Conservation (phyloP, 2,888 invertebrate species). For the Camptogramma bilineatum region DNA sequence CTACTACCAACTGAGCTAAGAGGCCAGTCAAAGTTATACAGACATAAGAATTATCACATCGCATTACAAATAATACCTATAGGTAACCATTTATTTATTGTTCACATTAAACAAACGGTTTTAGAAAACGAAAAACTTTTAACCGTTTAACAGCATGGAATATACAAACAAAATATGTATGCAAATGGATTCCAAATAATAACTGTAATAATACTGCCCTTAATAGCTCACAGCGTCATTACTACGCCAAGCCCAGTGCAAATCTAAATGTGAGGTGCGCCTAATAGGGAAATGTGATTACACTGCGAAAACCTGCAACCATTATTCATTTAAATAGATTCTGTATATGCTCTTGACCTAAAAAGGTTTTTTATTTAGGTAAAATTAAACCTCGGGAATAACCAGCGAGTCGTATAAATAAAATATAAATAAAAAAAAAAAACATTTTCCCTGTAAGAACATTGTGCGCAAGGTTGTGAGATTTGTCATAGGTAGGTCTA, state of each 20-base stretch:
- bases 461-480: no score
- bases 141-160: not conserved
- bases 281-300: constrained; percentile 37
- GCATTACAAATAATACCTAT: no score
- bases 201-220: constrained; percentile 41
- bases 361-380: no score
- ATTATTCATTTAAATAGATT: not conserved
- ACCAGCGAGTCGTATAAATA: no score
- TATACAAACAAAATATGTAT: constrained; percentile 7
- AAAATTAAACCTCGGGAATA: no score
- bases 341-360: not conserved
- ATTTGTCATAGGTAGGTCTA: no score
- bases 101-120: not conserved
- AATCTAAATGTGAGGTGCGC: constrained; percentile 51
- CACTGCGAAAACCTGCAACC: not conserved
- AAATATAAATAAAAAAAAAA: no score
- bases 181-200: constrained; percentile 37
- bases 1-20: no score
- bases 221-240: constrained; percentile 49
- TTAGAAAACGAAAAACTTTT: not conserved
- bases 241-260: constrained; percentile 38
- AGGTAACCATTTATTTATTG: no score
- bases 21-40: no score
- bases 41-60: no score
- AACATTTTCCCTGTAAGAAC: no score